Evolutionary conservation across 2,797 vertebrate genomes (phyloP).

Genomic region (Pseudomugil gertrudae): DNA sequence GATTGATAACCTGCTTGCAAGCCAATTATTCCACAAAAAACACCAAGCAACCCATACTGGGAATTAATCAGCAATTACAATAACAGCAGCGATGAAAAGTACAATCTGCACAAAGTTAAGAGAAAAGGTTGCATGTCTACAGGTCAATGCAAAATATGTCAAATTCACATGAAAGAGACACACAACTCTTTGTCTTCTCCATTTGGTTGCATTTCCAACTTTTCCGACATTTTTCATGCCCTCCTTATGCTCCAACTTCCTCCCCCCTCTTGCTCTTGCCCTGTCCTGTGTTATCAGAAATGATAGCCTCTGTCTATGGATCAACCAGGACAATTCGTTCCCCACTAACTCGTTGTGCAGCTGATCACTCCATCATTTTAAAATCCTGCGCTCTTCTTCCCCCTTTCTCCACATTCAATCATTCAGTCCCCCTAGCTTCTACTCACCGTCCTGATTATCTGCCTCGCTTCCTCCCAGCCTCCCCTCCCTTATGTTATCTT

Average conservation of each 20-base stretch:
- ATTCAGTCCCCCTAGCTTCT: conserved; percentile 24
- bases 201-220: conserved; percentile 6
- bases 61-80: too few species aligned
- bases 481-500: conserved; percentile 55
- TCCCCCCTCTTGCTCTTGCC: conserved; percentile 29
- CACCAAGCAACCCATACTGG: neutral
- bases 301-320: conserved; percentile 73
- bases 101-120: neutral
- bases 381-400: conserved; percentile 28
- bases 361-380: conserved; percentile 13
- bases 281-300: conserved; percentile 67
- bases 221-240: conserved; percentile 15
- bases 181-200: neutral
- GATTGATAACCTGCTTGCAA: neutral
- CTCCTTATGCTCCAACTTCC: conserved; percentile 5
- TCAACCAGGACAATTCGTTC: conserved; percentile 77
- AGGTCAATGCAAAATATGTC: neutral
- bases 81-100: neutral
- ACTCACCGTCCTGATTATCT: conserved; percentile 19
- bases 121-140: neutral
- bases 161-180: too few species aligned
- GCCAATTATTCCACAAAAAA: neutral
- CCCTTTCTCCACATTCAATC: conserved; percentile 28
- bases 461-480: neutral
- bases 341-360: conserved; percentile 45